These are phyloP conservation scores for Meloidogyne chitwoodi DNA, from an alignment of 1,140 invertebrate genomes.

Conservation along the genomic window DNA sequence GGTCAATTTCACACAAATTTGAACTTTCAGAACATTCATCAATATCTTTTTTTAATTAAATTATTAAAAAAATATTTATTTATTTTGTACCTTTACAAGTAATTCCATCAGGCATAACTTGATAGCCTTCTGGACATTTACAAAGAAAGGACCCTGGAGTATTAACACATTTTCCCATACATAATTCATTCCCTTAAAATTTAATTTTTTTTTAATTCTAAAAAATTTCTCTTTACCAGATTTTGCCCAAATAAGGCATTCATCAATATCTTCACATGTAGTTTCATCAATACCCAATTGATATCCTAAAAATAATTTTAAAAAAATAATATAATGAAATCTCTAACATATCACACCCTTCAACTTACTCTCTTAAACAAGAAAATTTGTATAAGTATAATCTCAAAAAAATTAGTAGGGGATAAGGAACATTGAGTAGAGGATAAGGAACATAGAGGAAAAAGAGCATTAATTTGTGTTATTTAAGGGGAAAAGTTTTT, in stretches of 20 bases:
- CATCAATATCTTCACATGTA: constrained; percentile 62
- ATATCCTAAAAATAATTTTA: constrained; percentile 55
- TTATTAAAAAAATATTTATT: constrained; percentile 1
- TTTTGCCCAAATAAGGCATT: constrained; percentile 58
- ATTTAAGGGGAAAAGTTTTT: no score
- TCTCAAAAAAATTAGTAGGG: no score
- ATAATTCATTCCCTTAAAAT: constrained; percentile 32
- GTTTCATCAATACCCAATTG: constrained; percentile 54
- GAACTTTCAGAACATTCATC: constrained; percentile 57
- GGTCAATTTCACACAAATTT: constrained; percentile 46
- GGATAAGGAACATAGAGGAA: no score
- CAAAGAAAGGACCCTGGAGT: constrained; percentile 51
- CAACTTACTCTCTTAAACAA: no score
- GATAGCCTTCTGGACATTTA: constrained; percentile 52
- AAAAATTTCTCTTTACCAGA: constrained; percentile 10
- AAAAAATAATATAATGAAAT: no score
- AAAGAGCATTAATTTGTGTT: no score
- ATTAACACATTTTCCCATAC: constrained; percentile 48
- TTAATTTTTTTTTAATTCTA: not conserved
- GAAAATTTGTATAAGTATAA: no score
- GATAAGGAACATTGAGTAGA: no score
- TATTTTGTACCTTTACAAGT: constrained; percentile 45
- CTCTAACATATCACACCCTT: no score
- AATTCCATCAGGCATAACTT: constrained; percentile 44
- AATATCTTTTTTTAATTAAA: constrained; percentile 53